Conservation (phyloP, 2,797 vertebrate genomes). For the Hapalemur alaotrensis region DNA sequence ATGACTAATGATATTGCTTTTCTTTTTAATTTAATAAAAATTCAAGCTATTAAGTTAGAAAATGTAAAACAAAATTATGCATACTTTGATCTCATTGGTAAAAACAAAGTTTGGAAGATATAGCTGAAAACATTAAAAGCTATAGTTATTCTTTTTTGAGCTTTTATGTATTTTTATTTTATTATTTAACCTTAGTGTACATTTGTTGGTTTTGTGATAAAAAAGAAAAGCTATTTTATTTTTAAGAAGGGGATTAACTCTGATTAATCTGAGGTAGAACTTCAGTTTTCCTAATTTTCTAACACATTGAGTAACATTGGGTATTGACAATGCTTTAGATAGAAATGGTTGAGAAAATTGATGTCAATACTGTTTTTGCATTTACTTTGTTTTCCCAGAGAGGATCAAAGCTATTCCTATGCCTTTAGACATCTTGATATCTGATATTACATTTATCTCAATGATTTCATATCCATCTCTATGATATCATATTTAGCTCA, state of each 20-base stretch:
- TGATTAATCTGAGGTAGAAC: neutral
- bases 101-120: neutral
- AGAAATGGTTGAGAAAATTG: neutral
- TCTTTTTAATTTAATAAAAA: slow-evolving; percentile 16
- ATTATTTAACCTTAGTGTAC: neutral
- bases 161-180: neutral
- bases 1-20: neutral
- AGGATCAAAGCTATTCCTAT: neutral
- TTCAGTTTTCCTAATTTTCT: neutral
- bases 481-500: neutral
- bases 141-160: neutral
- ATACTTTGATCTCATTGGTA: neutral
- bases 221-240: neutral
- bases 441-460: neutral
- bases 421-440: neutral
- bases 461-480: neutral
- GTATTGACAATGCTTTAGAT: neutral
- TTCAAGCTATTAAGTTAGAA: neutral
- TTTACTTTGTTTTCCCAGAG: neutral
- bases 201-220: neutral
- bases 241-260: neutral
- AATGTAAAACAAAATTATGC: neutral
- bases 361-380: neutral
- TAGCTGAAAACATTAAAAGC: neutral
- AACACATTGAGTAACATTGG: neutral